These are phyloP conservation scores for Drosophila cyrtoloma DNA, from an alignment of 2,888 invertebrate genomes.

Conservation along the genomic window DNA sequence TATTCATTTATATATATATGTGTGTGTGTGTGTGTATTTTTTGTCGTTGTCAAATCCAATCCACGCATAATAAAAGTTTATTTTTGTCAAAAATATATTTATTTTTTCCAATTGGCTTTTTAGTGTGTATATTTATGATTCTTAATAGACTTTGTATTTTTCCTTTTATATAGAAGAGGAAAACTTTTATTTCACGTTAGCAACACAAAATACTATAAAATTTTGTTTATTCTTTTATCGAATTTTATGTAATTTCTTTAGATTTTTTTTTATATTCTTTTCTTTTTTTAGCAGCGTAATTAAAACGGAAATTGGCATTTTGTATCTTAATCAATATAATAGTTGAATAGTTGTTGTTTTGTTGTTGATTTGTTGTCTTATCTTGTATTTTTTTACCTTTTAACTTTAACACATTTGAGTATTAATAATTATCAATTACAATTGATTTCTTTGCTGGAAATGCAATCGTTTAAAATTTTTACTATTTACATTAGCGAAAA, in stretches of 20 bases:
- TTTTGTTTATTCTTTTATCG: constrained; percentile 33
- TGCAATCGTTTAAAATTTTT: constrained; percentile 47
- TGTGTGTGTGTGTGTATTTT: constrained; percentile 31
- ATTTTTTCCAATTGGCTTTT: constrained; percentile 31
- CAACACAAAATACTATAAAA: constrained; percentile 34
- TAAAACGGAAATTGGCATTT: constrained; percentile 13
- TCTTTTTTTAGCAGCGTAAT: not conserved
- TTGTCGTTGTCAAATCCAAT: constrained; percentile 64
- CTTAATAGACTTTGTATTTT: constrained; percentile 41
- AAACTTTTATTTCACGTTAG: constrained; percentile 42
- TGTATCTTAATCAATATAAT: constrained; percentile 5
- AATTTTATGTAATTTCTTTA: constrained; percentile 48
- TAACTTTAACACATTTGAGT: constrained; percentile 37
- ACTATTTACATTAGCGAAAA: constrained; percentile 29
- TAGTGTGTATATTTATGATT: constrained; percentile 26
- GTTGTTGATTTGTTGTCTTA: not conserved
- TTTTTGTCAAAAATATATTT: constrained; percentile 69
- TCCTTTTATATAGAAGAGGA: constrained; percentile 27
- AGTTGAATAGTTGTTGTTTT: not conserved
- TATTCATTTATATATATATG: constrained; percentile 1
- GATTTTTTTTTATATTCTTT: not conserved
- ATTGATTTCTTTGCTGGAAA: constrained; percentile 46
- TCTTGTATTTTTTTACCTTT: constrained; percentile 36
- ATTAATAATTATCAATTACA: constrained; percentile 12
- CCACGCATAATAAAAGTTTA: constrained; percentile 78